Conservation (phyloP, 2,113 vertebrate species). For the Donacobius atricapilla region DNA sequence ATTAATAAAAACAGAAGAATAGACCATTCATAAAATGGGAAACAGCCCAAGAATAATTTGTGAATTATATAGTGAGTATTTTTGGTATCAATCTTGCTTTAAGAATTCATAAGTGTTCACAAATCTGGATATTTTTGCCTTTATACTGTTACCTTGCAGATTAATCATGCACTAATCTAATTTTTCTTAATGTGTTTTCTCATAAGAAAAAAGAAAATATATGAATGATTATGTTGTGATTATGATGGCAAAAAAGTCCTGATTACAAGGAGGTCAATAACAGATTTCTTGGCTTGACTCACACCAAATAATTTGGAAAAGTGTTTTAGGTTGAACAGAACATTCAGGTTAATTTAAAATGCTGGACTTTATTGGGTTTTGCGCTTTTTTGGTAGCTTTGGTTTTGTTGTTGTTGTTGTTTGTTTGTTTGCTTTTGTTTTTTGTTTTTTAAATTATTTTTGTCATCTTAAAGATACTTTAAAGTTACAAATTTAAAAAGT, state of each 20-base stretch:
- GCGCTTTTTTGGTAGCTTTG: too few species aligned
- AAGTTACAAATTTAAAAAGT: background rate
- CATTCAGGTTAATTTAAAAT: background rate
- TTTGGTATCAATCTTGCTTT: constrained; percentile 19
- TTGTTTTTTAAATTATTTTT: background rate
- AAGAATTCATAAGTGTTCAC: background rate
- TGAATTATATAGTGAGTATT: constrained; percentile 34
- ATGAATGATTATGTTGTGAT: background rate
- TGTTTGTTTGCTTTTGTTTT: too few species aligned
- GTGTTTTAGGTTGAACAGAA: background rate
- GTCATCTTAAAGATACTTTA: background rate
- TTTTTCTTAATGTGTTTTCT: background rate
- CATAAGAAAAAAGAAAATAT: background rate
- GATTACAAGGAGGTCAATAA: background rate
- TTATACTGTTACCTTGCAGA: background rate
- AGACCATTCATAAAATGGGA: constrained; percentile 51
- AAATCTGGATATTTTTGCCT: background rate
- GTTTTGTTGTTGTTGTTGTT: too few species aligned
- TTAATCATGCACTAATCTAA: background rate
- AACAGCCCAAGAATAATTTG: constrained; percentile 38
- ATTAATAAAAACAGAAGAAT: constrained; percentile 74
- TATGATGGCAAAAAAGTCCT: background rate
- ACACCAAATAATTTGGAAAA: background rate
- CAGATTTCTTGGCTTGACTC: background rate
- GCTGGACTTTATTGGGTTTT: background rate